Evolutionary conservation across 1,140 invertebrate genomes (phyloP), one percentile per base, ranked within the genome.

Genomic region (Zaprionus taronus): DNA sequence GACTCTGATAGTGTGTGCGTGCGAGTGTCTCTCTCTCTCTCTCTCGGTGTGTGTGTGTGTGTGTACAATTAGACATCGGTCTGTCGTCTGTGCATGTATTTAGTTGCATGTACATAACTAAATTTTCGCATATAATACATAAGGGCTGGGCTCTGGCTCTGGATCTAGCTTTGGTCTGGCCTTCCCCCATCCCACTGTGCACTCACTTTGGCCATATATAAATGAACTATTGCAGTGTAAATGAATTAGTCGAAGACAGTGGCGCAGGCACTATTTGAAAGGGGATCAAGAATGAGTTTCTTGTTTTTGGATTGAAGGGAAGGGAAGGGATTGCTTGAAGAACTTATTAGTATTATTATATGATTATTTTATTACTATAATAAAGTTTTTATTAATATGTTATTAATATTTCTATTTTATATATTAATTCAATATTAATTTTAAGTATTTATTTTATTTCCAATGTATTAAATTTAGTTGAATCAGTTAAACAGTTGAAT

Each of bases 151-250:
- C 79, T 72, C 56, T 56, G 77, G 14, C 53, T 55, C 14, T 55
- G 53, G 12, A 15, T 34, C 41, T 28, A n/a, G 4, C 26, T n/a
- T 7, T 2, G 15, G 22, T 20, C 14, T 20, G 15, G 49, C 15
- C 31, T 2, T 6, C 9, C 61, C 60, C 56, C 68, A 36, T 44
- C 69, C 71, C 67, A 65, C 69, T 80, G 74, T 87, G 78, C 68
- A 61, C 57, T 76, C 67, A 70, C 70, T 78, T 84, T 87, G 81
- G 66, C 73, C 75, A 89, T 89, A 89, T 91, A 90, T 90, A 90
- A 90, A 90, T 90, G 85, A 90, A 90, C 85, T 90, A 90, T 90
- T 90, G 85, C 85, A 90, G 85, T 90, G 85, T 90, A 90, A 90
- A 90, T 90, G 85, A 90, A 90, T 90, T 90, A 91, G 85, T 90